A percentile compares a stretch with the other conserved stretches of the same genome.
Evolutionary conservation across 2,113 vertebrate species (phyloP).

Genomic region (Silurus asotus): DNA sequence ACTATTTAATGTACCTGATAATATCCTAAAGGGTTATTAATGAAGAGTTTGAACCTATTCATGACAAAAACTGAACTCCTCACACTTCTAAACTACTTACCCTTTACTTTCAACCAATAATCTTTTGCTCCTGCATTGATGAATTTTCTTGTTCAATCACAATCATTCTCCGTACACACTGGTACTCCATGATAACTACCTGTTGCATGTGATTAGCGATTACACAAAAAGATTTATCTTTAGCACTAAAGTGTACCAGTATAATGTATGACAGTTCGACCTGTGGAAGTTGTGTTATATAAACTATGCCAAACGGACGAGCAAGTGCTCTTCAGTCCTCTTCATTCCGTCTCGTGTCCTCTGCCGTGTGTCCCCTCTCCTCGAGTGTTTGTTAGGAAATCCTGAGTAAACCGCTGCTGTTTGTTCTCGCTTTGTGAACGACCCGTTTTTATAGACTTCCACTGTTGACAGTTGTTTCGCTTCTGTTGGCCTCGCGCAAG

Average conservation of each 20-base stretch:
- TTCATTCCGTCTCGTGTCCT: conserved; percentile 48
- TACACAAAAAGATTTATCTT: not conserved
- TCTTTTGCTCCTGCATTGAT: not conserved
- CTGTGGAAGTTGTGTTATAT: not conserved
- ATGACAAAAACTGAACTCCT: not conserved
- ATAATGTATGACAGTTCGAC: not conserved
- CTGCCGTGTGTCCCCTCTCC: conserved; percentile 55
- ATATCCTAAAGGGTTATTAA: not conserved
- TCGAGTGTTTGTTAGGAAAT: conserved; percentile 80
- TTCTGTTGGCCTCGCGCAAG: conserved; percentile 74
- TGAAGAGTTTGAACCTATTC: not conserved
- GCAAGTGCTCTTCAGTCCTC: not conserved
- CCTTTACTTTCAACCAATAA: not conserved
- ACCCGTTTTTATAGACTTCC: conserved; percentile 78
- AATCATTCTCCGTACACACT: not conserved
- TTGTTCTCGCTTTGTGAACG: conserved; percentile 79
- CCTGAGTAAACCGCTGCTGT: conserved; percentile 77
- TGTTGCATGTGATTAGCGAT: not conserved
- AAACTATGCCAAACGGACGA: not conserved
- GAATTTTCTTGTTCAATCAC: not conserved
- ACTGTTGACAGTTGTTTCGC: conserved; percentile 76
- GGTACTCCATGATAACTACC: not conserved
- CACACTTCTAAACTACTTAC: not conserved
- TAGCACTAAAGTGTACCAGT: not conserved
- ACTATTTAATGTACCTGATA: not conserved